Base-by-base conservation (phyloP, 2,888 invertebrate species). In the Aspidiotus rigidus region DNA sequence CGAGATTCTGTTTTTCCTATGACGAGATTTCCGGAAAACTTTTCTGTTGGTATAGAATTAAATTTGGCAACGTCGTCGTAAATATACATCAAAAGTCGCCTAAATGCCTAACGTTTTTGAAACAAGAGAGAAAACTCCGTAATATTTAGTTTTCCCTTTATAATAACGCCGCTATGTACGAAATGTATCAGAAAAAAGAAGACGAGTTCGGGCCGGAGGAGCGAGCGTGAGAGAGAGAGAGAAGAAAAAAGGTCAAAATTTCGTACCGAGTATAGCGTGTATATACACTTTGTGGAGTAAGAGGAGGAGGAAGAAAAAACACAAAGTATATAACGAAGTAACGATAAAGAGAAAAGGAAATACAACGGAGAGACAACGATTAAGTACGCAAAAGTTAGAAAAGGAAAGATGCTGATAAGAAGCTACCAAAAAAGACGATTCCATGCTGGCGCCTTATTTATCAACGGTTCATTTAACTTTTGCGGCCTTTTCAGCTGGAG, bases 391-490 rank as follows among this genome's bases (percentile, higher is more conserved):
- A 41, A 13, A 16, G 61, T 10, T 17, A 59, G 59, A 39, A 13
- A 60, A 8, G 61, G n/a, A 15, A 13, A 61, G 61, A 61, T 42
- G 16, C 42, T n/a, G 66, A 66, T 66, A 66, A 66, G 66, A 66
- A 66, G 66, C 59, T 66, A 66, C 40, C 66, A 44, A 59, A 66
- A 49, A 64, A 64, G 66, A 62, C 62, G 62, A 66, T 66, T 66
- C 66, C 66, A 66, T 57, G 49, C 66, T 66, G 66, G 66, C 66
- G 66, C 66, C 66, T 66, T 66, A 66, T 66, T 66, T 66, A 66
- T 66, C 66, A 66, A 66, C 66, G 66, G 66, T 66, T 66, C 66
- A 66, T 66, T 66, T 66, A 66, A 66, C 66, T 66, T 66, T 66
- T 66, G 66, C 66, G 66, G 66, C 66, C 64, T 64, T 63, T 63